A percentile compares a stretch with the other conserved stretches of the same genome.
These are phyloP conservation scores for Callocephalon fimbriatum DNA, from an alignment of 2,113 vertebrate genomes.

Conservation along the genomic window DNA sequence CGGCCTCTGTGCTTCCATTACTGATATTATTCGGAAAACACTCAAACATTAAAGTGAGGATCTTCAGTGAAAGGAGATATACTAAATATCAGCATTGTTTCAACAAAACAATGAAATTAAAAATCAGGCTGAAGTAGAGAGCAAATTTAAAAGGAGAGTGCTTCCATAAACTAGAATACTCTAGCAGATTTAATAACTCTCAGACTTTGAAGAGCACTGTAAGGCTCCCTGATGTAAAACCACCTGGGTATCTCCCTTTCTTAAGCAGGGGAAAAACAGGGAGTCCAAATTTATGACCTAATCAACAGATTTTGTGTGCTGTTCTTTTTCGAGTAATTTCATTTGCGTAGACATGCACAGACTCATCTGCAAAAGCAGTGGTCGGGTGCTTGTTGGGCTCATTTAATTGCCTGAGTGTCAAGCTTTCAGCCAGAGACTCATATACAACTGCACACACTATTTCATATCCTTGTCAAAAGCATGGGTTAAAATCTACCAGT, in stretches of 20 bases:
- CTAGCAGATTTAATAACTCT: neutral
- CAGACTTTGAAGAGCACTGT: neutral
- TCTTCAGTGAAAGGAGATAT: neutral
- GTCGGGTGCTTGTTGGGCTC: conserved; percentile 6
- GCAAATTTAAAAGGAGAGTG: neutral
- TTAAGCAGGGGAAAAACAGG: rapidly evolving
- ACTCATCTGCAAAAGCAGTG: neutral
- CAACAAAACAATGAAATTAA: neutral
- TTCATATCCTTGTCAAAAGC: conserved; percentile 22
- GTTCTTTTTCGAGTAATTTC: neutral
- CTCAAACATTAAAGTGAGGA: neutral
- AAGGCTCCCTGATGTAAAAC: neutral
- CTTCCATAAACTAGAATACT: neutral
- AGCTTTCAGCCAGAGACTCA: neutral
- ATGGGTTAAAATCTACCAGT: conserved; percentile 17
- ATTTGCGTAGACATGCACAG: neutral
- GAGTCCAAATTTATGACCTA: neutral
- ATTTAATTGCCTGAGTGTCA: conserved; percentile 11
- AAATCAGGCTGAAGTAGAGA: neutral
- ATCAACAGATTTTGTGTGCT: neutral
- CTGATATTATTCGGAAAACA: neutral
- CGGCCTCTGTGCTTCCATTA: neutral
- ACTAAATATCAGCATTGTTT: neutral
- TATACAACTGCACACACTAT: neutral
- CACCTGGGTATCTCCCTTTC: neutral